Conservation (phyloP, 2,113 vertebrate genomes). For the Ammospiza caudacuta region DNA sequence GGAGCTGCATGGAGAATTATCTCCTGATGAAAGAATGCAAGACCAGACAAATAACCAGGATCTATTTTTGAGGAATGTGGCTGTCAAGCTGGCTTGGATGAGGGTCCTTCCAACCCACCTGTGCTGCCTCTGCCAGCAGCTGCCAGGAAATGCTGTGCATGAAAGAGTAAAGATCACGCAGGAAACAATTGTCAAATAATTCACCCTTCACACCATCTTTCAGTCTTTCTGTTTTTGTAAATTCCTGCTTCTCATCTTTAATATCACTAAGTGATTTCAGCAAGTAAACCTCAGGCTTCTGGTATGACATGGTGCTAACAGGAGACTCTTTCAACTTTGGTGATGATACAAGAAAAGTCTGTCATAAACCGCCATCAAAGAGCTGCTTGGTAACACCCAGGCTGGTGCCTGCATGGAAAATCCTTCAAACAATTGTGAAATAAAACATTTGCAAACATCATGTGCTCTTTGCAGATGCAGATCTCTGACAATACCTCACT, state of each 20-base stretch:
- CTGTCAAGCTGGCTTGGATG: background rate
- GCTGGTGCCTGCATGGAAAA: background rate
- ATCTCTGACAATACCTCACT: background rate
- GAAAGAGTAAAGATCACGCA: background rate
- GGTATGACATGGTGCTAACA: conserved; percentile 5
- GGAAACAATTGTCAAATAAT: background rate
- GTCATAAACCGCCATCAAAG: background rate
- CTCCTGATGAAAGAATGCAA: background rate
- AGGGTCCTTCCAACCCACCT: background rate
- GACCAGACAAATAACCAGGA: background rate
- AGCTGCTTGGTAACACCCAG: background rate
- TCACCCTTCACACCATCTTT: background rate
- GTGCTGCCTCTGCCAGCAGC: background rate
- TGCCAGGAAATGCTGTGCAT: background rate
- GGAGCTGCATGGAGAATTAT: background rate
- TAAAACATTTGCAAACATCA: background rate
- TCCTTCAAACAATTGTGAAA: background rate
- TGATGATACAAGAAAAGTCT: background rate
- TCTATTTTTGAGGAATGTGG: background rate
- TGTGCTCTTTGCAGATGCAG: background rate
- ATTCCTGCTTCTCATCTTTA: background rate
- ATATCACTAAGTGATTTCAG: background rate
- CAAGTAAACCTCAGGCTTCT: background rate
- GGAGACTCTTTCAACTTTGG: background rate
- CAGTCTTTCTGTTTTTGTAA: background rate